Evolutionary conservation across 2,797 vertebrate genomes (phyloP), one percentile per base, ranked within the genome.

Genomic region (Hyperoplus immaculatus): DNA sequence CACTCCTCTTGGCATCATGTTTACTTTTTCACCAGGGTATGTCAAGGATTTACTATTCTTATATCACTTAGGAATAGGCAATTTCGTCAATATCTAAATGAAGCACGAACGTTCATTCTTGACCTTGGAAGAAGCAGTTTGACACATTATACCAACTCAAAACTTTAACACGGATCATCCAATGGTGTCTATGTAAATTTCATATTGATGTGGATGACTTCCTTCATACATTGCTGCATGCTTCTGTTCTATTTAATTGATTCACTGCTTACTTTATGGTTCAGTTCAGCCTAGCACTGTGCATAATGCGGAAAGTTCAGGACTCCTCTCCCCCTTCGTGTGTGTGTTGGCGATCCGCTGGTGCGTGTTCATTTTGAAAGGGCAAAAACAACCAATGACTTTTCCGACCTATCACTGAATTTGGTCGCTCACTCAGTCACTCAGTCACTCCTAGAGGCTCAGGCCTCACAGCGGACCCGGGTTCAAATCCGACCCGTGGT

Each of bases 1-100:
- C 58, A 21, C 10, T 21, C 50, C 38, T 59, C 42, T 10, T 15
- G 15, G 5, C 7, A 4, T 2, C 8, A 18, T n/a, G 3, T 56
- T n/a, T 15, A 13, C 14, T 61, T 43, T 77, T 56, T 77, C 53
- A 53, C 64, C 36, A 47, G 18, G 12, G 18, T 18, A 42, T 68
- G 43, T 8, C 15, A 1, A 53, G 2, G 12, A 39, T 11, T 42
- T 7, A 29, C 49, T 50, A 3, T 51, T 9, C 10, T 39, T 42
- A 46, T 6, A 21, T 61, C 36, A 10, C 18, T 15, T 29, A 3
- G 29, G 29, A 29, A 29, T 29, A 29, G 29, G 29, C 29, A 29
- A 29, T 29, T 29, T 29, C 3, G 46, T 11, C 16, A 38, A 51
- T 4, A 12, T 46, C 8, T 4, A 47, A 47, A 54, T 55, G 2